Base-by-base conservation (phyloP, 2,888 invertebrate genomes). In the Esperia sulphurella region DNA sequence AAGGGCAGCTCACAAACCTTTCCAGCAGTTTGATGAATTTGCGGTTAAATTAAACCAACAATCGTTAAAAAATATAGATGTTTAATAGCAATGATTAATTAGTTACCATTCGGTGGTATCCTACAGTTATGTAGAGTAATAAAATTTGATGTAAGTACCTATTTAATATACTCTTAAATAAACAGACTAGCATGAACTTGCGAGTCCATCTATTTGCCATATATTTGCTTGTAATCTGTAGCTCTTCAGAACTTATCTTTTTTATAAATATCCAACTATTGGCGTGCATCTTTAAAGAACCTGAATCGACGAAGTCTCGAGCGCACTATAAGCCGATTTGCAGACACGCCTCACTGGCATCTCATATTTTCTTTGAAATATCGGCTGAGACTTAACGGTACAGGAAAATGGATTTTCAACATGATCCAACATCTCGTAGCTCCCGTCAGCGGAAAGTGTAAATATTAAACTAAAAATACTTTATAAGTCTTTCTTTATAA, bases 331-430 rank as follows among this genome's bases (percentile, higher is more conserved):
- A 68, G 64, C 63, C 57, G 69, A 67, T 70, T 65, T 57, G 53
- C 49, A 52, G 48, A 42, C 55, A 56, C 62, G 68, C 61, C 56
- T 61, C 62, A 55, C 56, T 59, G 45, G 51, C 57, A 56, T 54
- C 53, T 57, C 57, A 68, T 70, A 70, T 73, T 67, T 70, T 68
- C 58, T 61, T 62, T 66, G 54, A 52, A 58, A 65, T 62, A 68
- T 61, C 55, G 53, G 40, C 46, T 52, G 49, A 39, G 44, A 44
- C 30, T 43, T 49, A 31, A 47, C 43, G 46, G 46, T 48, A 31
- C 42, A 43, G 38, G 50, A 45, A 50, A 45, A 45, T 45, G 42
- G 45, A 39, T 46, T 49, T 43, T 38, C 41, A 30, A 31, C 31
- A 43, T 31, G 31, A 31, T 43, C 14, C 30, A 31, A 29, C 13